Evolutionary conservation across 2,888 invertebrate species (phyloP).

Genomic region (Ditylenchus weischeri): DNA sequence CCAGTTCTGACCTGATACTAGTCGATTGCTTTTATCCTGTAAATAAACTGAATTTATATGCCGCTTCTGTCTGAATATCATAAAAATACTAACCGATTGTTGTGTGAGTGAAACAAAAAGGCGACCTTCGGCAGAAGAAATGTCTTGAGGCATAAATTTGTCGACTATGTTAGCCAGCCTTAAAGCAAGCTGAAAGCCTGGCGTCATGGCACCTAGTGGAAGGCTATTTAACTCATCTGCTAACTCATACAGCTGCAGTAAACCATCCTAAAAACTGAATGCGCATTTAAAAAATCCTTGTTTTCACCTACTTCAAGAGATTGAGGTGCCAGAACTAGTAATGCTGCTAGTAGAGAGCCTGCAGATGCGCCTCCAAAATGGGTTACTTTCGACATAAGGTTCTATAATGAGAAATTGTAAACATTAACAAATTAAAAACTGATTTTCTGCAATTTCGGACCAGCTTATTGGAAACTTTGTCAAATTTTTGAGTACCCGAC

Average conservation of each 20-base stretch:
- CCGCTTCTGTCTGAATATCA: not conserved
- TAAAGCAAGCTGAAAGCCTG: conserved; percentile 51
- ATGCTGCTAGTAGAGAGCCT: conserved; percentile 50
- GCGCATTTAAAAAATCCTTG: not conserved
- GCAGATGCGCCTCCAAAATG: conserved; percentile 50
- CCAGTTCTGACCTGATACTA: conserved; percentile 33
- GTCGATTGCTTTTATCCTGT: conserved; percentile 44
- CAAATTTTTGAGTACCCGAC: too few species aligned
- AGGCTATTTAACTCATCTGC: conserved; percentile 51
- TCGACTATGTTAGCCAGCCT: conserved; percentile 41
- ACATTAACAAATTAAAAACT: too few species aligned
- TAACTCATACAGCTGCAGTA: conserved; percentile 47
- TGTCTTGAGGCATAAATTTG: conserved; percentile 40
- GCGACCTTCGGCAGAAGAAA: conserved; percentile 36
- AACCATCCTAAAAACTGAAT: conserved; percentile 31
- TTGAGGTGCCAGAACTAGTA: conserved; percentile 45
- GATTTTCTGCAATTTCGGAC: too few species aligned
- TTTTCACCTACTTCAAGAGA: conserved; percentile 28
- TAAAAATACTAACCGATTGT: conserved; percentile 11
- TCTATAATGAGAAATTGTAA: conserved; percentile 17
- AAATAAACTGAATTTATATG: not conserved
- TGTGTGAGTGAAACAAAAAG: conserved; percentile 45
- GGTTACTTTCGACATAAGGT: conserved; percentile 36
- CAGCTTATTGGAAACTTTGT: not conserved
- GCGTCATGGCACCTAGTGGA: conserved; percentile 54